Evolutionary conservation across 2,797 vertebrate genomes (phyloP).

Genomic region (Phoeniculus purpureus): DNA sequence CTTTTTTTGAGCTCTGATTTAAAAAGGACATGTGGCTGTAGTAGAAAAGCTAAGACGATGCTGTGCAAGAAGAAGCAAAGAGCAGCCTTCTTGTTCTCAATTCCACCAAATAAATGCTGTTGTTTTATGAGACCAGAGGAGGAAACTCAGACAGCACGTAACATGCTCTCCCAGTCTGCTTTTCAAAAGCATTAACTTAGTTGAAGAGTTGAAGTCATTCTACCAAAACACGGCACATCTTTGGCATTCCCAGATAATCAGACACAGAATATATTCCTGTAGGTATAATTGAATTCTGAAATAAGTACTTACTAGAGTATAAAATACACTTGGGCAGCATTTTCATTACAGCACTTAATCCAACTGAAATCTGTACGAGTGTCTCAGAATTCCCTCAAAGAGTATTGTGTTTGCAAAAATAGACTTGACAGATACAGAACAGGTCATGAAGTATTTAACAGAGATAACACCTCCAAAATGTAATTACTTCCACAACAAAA

Average conservation of each 20-base stretch:
- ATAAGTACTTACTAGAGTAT: conserved; percentile 14
- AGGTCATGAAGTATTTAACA: conserved; percentile 25
- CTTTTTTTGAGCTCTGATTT: not conserved
- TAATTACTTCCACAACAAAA: conserved; percentile 32
- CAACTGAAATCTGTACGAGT: conserved; percentile 25
- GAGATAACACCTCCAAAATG: conserved; percentile 28
- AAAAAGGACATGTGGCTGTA: not conserved
- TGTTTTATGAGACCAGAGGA: not conserved
- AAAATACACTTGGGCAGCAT: conserved; percentile 47
- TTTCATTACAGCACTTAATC: conserved; percentile 49
- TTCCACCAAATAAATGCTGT: not conserved
- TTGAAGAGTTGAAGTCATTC: not conserved
- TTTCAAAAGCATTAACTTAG: conserved; percentile 19
- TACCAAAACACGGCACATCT: not conserved
- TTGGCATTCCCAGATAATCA: conserved; percentile 27
- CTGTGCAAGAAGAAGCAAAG: not conserved
- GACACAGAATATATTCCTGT: conserved; percentile 31
- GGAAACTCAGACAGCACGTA: not conserved
- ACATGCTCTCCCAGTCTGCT: not conserved
- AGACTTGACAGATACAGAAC: conserved; percentile 25
- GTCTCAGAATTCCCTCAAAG: conserved; percentile 27
- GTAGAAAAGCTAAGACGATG: not conserved
- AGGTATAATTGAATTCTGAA: conserved; percentile 51
- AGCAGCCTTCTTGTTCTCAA: not conserved
- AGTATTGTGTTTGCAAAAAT: conserved; percentile 27